phyloP scores from a whole-genome alignment of 1,140 invertebrate genomes.

The Cephus cinctus region DNA sequence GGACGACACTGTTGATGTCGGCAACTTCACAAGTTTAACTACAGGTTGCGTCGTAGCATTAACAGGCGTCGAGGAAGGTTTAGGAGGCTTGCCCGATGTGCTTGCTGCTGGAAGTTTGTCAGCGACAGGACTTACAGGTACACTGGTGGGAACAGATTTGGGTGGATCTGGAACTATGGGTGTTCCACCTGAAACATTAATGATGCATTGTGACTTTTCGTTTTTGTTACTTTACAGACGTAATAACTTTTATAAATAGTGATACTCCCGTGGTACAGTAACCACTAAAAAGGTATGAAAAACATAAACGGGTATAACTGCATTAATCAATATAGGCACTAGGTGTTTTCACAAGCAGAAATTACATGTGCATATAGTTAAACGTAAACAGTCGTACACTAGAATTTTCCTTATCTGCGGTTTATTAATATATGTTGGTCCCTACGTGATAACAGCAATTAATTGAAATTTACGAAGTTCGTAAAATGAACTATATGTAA shows the following conservation, averaged over 20 bases:
- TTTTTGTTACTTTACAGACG: no score
- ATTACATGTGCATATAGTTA: no score
- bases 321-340: no score
- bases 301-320: no score
- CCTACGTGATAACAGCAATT: neutral
- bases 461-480: neutral
- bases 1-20: constrained; percentile 38
- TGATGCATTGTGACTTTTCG: constrained; percentile 17
- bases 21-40: constrained; percentile 55
- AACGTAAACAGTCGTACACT: no score
- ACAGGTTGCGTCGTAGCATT: constrained; percentile 50
- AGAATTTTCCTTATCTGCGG: no score
- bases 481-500: no score
- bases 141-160: constrained; percentile 21
- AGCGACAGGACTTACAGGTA: constrained; percentile 17
- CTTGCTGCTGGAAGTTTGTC: constrained; percentile 28
- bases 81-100: constrained; percentile 22
- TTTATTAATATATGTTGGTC: no score
- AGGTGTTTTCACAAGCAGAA: no score
- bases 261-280: no score
- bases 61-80: constrained; percentile 12
- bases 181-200: constrained; percentile 56
- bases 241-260: no score
- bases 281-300: no score
- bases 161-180: constrained; percentile 54